These are phyloP conservation scores for Phocoena sinus DNA, from an alignment of 2,113 vertebrate species.

Conservation along the genomic window DNA sequence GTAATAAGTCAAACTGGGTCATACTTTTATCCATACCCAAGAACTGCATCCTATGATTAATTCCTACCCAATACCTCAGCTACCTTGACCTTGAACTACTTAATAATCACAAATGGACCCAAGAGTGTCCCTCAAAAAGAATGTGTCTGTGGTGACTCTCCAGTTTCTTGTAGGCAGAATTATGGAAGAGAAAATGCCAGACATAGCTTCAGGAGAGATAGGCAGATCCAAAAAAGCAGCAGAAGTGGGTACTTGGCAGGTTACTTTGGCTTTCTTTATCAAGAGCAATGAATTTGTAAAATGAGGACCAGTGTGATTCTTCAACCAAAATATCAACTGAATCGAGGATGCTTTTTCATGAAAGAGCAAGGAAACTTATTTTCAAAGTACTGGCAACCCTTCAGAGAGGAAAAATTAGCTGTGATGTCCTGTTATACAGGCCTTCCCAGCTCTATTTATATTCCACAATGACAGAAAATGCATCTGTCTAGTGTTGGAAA, in stretches of 20 bases:
- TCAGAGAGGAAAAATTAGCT: constrained; percentile 34
- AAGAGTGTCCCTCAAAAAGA: neutral
- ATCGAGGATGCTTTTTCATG: neutral
- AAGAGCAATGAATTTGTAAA: neutral
- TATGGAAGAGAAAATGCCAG: neutral
- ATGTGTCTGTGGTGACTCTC: neutral
- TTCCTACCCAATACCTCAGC: neutral
- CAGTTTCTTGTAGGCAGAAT: neutral
- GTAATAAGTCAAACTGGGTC: neutral
- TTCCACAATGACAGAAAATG: constrained; percentile 41
- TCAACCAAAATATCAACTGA: neutral
- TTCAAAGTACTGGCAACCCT: constrained; percentile 50
- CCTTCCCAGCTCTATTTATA: constrained; percentile 40
- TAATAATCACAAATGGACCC: neutral
- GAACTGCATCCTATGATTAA: neutral
- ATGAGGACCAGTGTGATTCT: neutral
- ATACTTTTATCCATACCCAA: neutral
- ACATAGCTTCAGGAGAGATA: neutral
- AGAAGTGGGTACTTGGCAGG: neutral
- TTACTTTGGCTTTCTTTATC: neutral
- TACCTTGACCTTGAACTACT: neutral
- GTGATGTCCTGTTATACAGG: neutral
- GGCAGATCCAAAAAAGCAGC: neutral
- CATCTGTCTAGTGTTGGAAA: constrained; percentile 48
- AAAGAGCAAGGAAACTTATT: constrained; percentile 35